Conservation (phyloP, 2,888 invertebrate genomes). For the Sisyra nigra region DNA sequence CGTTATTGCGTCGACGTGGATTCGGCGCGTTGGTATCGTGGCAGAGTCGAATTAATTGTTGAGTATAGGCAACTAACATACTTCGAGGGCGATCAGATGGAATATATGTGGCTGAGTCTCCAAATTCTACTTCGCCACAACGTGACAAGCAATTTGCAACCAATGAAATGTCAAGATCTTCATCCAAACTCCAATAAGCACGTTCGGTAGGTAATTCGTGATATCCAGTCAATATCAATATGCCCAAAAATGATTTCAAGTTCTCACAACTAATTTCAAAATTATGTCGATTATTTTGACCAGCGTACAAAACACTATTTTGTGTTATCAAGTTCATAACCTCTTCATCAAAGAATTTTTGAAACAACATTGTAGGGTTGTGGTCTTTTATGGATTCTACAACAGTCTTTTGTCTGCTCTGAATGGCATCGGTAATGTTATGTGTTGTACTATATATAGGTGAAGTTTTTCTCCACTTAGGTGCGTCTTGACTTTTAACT, state of each 20-base stretch:
- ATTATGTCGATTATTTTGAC: conserved; percentile 2
- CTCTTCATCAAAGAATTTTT: background rate
- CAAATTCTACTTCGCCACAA: too few species aligned
- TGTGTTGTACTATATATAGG: background rate
- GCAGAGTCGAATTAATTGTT: too few species aligned
- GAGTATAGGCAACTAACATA: too few species aligned
- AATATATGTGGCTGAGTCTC: too few species aligned
- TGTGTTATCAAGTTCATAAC: background rate
- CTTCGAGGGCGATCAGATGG: too few species aligned
- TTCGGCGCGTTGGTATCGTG: too few species aligned
- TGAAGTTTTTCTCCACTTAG: conserved; percentile 4
- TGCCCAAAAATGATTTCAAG: conserved; percentile 11
- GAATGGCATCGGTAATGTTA: background rate
- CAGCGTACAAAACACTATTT: conserved; percentile 1
- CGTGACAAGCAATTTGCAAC: conserved; percentile 14
- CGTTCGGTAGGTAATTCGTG: conserved; percentile 18
- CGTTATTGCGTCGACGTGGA: too few species aligned
- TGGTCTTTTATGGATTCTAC: background rate
- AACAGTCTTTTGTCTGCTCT: background rate
- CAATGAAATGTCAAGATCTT: conserved; percentile 17
- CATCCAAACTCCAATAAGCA: conserved; percentile 18
- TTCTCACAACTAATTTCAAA: conserved; percentile 7
- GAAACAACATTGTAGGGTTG: conserved; percentile 1
- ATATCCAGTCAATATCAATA: conserved; percentile 17
- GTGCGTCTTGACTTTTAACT: background rate